Conservation (phyloP, 2,113 vertebrate genomes). For the Cygnus buccinator region DNA sequence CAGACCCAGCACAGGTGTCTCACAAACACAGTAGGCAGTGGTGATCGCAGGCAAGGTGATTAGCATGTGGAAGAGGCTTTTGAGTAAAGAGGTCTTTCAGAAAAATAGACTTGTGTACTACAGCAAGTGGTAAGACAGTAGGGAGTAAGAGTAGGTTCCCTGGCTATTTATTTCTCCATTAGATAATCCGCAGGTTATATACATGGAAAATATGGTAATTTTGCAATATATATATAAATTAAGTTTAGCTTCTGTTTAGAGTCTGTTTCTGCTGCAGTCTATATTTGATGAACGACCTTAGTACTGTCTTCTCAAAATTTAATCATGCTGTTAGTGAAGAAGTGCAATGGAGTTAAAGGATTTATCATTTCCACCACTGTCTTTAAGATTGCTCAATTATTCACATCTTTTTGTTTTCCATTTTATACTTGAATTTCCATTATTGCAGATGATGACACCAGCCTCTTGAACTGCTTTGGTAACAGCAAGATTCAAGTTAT, state of each 20-base stretch:
- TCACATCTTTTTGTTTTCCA: not conserved
- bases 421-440: not conserved
- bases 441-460: not conserved
- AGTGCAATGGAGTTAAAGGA: not conserved
- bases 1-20: too few species aligned
- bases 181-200: slow-evolving; percentile 44
- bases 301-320: not conserved
- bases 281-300: not conserved
- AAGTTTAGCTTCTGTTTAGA: not conserved
- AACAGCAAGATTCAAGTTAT: not conserved
- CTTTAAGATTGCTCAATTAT: not conserved
- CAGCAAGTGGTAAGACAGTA: not conserved
- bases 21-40: not conserved
- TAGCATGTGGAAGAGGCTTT: not conserved
- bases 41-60: not conserved
- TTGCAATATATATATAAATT: not conserved
- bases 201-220: slow-evolving; percentile 39
- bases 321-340: not conserved
- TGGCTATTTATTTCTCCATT: not conserved
- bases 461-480: not conserved
- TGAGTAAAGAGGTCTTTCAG: not conserved
- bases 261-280: not conserved
- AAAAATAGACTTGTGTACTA: not conserved
- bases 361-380: not conserved
- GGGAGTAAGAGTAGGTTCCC: not conserved